Base-by-base conservation (phyloP, 1,140 invertebrate genomes). In the Ceratosolen fusciceps region DNA sequence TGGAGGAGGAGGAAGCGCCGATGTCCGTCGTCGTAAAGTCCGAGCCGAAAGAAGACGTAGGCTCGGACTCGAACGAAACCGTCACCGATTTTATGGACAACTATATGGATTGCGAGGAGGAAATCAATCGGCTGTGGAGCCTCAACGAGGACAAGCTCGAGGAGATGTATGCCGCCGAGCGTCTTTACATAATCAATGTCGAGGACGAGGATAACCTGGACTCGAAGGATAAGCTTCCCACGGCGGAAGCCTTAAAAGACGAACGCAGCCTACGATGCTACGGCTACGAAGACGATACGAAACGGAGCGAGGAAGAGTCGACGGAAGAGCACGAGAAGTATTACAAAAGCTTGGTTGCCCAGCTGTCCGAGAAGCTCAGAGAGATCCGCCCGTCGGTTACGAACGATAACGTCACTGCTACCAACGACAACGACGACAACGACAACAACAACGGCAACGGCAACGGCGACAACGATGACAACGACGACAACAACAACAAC, bases 61-160 rank as follows among this genome's bases (percentile, higher is more conserved):
- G 73, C 16, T 56, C 52, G 4, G 79, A 80, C 62, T 76, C 73
- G 0, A 80, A 80, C 37, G 68, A 58, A 31, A 80, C 74, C 37
- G 39, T 75, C 5, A 21, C 34, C 21, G 43, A 75, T 47, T 75
- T 56, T 24, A 75, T 75, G 65, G 34, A 71, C 8, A 52, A 21
- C 16, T 79, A 54, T 34, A 54, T 54, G 37, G 26, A 58, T 60
- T 24, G 19, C 52, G 16, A 68, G 47, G 37, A 78, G 26, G 77
- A 79, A 76, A 75, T 76, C 54, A 67, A 67, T 68, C 65, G 80
- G 21, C 77, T 85, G 82, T 86, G 85, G 85, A 12, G 60, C 0
- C 68, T 52, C 8, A 82, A 14, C 0, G 83, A 86, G 47, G 67
- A 75, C 8, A 65, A 81, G 21, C 47, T 79, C 4, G 85, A 85